Evolutionary conservation across 2,797 vertebrate species (phyloP).

Genomic region (Alfaro cultratus): DNA sequence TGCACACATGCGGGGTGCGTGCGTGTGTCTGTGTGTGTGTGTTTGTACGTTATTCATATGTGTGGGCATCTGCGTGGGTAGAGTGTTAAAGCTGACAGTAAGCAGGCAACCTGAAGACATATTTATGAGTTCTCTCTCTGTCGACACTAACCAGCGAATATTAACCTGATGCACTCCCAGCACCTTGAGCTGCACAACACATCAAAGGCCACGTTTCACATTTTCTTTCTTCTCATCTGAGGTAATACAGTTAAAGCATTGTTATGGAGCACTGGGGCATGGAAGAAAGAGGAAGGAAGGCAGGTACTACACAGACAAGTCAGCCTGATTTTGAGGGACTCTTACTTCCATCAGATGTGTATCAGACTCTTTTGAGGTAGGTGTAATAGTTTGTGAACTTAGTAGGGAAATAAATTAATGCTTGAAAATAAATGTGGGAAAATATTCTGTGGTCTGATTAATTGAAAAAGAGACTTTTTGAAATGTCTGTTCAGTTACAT

Average conservation of each 20-base stretch:
- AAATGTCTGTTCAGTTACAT: neutral
- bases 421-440: neutral
- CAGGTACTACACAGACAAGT: conserved; percentile 41
- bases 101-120: conserved; percentile 71
- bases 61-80: conserved; percentile 68
- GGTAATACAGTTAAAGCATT: conserved; percentile 51
- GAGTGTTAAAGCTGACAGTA: conserved; percentile 68
- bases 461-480: neutral
- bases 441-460: neutral
- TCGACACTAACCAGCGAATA: conserved; percentile 66
- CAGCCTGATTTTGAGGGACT: neutral
- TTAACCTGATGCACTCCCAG: conserved; percentile 68
- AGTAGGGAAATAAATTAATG: neutral
- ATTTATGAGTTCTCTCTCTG: conserved; percentile 67
- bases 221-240: conserved; percentile 43
- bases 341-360: neutral
- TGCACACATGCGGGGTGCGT: neutral
- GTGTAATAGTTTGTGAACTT: neutral
- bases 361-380: neutral
- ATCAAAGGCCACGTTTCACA: conserved; percentile 37
- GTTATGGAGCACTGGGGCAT: conserved; percentile 38
- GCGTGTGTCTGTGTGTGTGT: neutral
- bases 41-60: conserved; percentile 53
- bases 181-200: conserved; percentile 58
- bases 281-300: conserved; percentile 33